Conservation (phyloP, 2,888 invertebrate genomes). For the Tipula unca region DNA sequence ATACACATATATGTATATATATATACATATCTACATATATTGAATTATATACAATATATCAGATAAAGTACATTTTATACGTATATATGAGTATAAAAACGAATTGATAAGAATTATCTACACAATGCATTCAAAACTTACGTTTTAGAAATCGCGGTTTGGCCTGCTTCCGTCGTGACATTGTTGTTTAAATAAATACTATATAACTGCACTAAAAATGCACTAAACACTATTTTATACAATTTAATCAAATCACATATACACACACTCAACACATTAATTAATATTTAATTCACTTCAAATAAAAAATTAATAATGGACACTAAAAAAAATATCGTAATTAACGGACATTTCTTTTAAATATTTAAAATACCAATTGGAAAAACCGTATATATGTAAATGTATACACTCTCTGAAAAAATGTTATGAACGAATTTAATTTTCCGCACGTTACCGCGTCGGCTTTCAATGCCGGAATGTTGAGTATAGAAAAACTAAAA, state of each 20-base stretch:
- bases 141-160: slow-evolving; percentile 62
- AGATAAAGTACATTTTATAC: neutral
- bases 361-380: neutral
- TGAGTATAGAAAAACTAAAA: neutral
- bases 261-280: neutral
- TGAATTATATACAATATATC: neutral
- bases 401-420: neutral
- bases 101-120: neutral
- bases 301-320: neutral
- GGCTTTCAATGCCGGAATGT: slow-evolving; percentile 21
- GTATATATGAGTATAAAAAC: neutral
- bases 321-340: neutral
- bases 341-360: neutral
- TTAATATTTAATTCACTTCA: neutral
- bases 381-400: neutral
- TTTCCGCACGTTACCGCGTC: neutral
- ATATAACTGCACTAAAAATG: neutral
- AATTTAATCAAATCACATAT: neutral
- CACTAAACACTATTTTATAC: neutral
- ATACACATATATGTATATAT: neutral
- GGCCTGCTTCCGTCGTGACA: slow-evolving; percentile 64
- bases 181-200: slow-evolving; percentile 28
- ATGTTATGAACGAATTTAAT: neutral
- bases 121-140: slow-evolving; percentile 41
- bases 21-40: neutral